Conservation (phyloP, 1,140 invertebrate species). For the Orchestia grillus region DNA sequence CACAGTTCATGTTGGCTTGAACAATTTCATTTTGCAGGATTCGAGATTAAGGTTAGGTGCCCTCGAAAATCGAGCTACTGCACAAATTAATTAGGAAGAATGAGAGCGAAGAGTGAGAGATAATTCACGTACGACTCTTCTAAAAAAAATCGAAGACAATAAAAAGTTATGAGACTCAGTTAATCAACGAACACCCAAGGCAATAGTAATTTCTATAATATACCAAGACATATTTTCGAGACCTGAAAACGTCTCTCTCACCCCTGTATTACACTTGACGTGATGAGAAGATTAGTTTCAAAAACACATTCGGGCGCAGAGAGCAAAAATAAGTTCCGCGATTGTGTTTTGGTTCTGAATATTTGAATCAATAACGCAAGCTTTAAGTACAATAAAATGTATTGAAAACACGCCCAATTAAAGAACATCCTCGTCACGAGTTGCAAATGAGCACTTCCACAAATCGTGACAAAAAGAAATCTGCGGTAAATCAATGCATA, state of each 20-base stretch:
- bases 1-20: background rate
- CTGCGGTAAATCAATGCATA: no score
- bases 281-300: background rate
- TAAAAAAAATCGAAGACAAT: background rate
- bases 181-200: no score
- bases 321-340: background rate
- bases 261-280: background rate
- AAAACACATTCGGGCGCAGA: background rate
- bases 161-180: background rate
- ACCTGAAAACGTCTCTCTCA: background rate
- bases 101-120: background rate
- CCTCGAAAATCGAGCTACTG: background rate
- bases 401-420: no score
- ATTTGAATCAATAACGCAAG: no score
- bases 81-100: background rate
- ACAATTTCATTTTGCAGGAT: background rate
- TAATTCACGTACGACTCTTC: background rate
- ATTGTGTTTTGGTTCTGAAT: no score
- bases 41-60: background rate
- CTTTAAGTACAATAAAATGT: no score
- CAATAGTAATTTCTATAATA: background rate
- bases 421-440: no score
- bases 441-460: no score
- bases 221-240: background rate
- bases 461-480: no score